Conservation (phyloP, 1,140 invertebrate genomes). For the Bombus vancouverensis region DNA sequence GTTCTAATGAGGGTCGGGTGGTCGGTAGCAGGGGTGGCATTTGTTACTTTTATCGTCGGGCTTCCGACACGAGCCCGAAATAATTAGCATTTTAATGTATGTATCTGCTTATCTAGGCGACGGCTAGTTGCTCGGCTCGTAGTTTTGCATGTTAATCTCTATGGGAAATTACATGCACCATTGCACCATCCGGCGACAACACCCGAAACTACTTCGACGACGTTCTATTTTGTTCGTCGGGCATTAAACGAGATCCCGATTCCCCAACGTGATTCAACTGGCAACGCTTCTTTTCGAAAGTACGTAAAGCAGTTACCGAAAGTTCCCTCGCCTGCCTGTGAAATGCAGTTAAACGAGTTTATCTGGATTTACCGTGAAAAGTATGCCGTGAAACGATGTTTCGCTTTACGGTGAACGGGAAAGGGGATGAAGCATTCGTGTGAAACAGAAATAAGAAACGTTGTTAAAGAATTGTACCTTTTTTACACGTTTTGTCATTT, state of each 20-base stretch:
- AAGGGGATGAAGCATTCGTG: background rate
- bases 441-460: too few relatives aligned
- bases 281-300: background rate
- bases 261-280: too few relatives aligned
- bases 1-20: constrained; percentile 59
- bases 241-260: constrained; percentile 41
- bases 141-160: constrained; percentile 75
- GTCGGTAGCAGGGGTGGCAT: constrained; percentile 57
- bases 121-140: constrained; percentile 56
- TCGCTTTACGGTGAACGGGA: background rate
- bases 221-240: constrained; percentile 43
- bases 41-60: constrained; percentile 73
- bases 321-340: constrained; percentile 6
- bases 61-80: constrained; percentile 68
- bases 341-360: constrained; percentile 7
- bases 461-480: background rate
- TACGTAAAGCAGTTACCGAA: constrained; percentile 27
- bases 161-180: constrained; percentile 69
- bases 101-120: constrained; percentile 73
- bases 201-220: constrained; percentile 49
- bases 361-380: background rate
- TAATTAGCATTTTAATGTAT: constrained; percentile 77
- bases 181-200: constrained; percentile 54
- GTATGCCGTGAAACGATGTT: background rate
- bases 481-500: background rate